These are phyloP conservation scores for Erithacus rubecula DNA, from an alignment of 2,797 vertebrate species.

Conservation along the genomic window DNA sequence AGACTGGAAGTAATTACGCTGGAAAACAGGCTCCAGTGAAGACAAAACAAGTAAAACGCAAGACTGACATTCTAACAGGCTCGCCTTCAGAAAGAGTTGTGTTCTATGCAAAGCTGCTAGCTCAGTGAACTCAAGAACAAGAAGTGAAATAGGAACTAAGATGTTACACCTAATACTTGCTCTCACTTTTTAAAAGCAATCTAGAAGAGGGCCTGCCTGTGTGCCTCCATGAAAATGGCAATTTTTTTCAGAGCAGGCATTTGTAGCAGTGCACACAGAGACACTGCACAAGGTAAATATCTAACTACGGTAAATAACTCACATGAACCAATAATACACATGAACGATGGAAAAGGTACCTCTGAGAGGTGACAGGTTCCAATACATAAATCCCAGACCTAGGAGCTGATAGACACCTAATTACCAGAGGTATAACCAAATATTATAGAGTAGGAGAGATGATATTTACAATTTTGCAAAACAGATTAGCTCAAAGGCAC, in stretches of 20 bases:
- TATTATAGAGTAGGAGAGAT: not conserved
- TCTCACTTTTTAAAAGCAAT: not conserved
- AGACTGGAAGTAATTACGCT: not conserved
- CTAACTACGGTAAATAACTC: not conserved
- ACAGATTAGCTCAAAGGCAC: not conserved
- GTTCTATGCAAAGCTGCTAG: not conserved
- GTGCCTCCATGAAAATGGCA: not conserved
- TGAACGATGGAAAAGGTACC: not conserved
- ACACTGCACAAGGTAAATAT: not conserved
- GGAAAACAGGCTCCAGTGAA: not conserved
- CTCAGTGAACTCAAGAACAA: not conserved
- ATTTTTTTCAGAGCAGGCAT: not conserved
- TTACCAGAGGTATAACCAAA: not conserved
- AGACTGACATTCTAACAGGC: not conserved
- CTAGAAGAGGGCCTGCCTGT: rapidly evolving
- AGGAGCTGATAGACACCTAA: not conserved
- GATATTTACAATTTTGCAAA: not conserved
- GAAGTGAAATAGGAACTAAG: not conserved
- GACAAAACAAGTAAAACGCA: not conserved
- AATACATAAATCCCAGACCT: not conserved
- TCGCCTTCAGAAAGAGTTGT: not conserved
- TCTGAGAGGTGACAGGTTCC: not conserved
- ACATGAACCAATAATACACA: not conserved
- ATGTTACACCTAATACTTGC: not conserved
- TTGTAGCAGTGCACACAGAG: not conserved